Percentiles rank a stretch among this genome's conserved stretches.
Evolutionary conservation across 2,113 vertebrate genomes (phyloP).

Genomic region (Raja brachyura): DNA sequence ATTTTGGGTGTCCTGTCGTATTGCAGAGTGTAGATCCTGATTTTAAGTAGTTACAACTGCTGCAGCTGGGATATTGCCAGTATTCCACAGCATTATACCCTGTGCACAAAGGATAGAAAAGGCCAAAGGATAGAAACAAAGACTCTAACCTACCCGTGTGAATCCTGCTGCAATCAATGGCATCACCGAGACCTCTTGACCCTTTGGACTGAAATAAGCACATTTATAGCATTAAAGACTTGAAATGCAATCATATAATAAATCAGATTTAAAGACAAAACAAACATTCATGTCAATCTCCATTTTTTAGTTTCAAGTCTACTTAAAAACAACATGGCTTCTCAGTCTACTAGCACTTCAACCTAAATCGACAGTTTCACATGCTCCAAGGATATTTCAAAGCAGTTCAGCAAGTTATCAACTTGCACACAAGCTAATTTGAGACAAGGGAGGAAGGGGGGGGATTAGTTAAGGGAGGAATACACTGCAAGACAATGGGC

Average conservation of each 20-base stretch:
- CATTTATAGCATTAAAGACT: neutral
- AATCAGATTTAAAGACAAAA: too few relatives aligned
- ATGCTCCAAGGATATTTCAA: neutral
- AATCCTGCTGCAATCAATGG: constrained; percentile 88
- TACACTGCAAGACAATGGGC: neutral
- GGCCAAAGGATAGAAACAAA: neutral
- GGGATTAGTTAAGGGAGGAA: neutral
- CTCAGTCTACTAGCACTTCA: neutral
- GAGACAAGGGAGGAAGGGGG: neutral
- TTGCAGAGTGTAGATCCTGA: neutral
- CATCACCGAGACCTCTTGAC: constrained; percentile 82
- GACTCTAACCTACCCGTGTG: constrained; percentile 72
- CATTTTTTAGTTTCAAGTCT: neutral
- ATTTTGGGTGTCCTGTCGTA: neutral
- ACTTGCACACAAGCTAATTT: neutral
- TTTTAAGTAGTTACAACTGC: neutral
- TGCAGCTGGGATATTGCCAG: neutral
- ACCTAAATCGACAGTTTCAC: neutral
- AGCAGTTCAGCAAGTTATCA: neutral
- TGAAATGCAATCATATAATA: neutral
- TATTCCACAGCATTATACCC: neutral
- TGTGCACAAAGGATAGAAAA: neutral
- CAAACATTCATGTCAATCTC: neutral
- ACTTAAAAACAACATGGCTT: neutral
- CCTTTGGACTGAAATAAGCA: constrained; percentile 61